Evolutionary conservation across 2,113 vertebrate genomes (phyloP), one percentile per base, ranked within the genome.

Genomic region (Aegithalos caudatus): DNA sequence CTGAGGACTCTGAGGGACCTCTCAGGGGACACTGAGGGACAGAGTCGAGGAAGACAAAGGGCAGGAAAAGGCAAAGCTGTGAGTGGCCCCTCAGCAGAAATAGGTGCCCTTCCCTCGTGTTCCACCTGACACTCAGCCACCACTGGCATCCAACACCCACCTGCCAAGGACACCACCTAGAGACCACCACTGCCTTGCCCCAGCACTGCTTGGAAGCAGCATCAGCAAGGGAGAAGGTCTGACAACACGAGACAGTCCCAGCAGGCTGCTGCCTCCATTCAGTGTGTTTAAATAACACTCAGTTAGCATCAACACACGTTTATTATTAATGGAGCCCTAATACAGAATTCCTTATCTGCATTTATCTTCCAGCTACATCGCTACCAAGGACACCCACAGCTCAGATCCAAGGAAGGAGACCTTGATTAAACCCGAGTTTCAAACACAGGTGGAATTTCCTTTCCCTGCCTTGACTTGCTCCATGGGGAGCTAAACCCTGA

Each of bases 311-410:
- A 96, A 97, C 94, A 47, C 74, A 96, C 93, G 92, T 96, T 90
- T 96, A 95, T 98, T 97, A 98, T 97, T 95, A 95, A 97, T 64
- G 86, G 38, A 50, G 25, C 94, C 95, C 94, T 88, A 90, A 93
- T 47, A 94, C 92, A 88, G 91, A 79, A 80, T 35, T 81, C 95
- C 95, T 94, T 77, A 94, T 95, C 97, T 95, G 95, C 28, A 7
- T 96, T 96, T 95, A 88, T 95, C 97, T 95, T 71, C 85, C 96
- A 93, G 97, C 96, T 94, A 47, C 93, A 58, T 70, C 42, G 15
- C 91, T 47, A 58, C 54, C 94, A 92, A 97, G 96, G 97, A 96
- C 95, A 86, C 61, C 23, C 69, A 25, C n/a, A 29, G 69, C 76
- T 88, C 45, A 61, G 72, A 96, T 67, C 81, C 82, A n/a, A 91